Evolutionary conservation across 2,888 invertebrate genomes (phyloP), one percentile per base, ranked within the genome.

Genomic region (Steinernema hermaphroditum): DNA sequence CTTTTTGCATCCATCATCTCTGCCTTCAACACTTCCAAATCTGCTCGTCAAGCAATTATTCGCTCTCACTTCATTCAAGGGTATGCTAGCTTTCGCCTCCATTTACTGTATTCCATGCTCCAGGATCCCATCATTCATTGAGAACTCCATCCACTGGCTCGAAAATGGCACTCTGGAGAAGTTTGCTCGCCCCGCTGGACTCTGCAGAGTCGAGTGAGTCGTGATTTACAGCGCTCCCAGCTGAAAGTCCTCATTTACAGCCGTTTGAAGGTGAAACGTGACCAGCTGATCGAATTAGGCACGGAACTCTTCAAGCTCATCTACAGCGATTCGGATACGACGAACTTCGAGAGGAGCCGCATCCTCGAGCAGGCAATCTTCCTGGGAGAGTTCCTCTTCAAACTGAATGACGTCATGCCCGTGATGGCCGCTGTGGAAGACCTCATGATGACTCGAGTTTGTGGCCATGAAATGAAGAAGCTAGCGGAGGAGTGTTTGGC

Each of bases 51-150:
- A n/a, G 62, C 62, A 16, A 62, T 62, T 16, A 27, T 62, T 32
- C 22, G 62, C 27, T 62, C 62, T 9, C 62, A 62, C 27, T 62
- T 62, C 14, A 62, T 62, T 8, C 62, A 62, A 62, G 32, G 34
- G 62, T 62, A 29, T 14, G 62, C 32, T 37, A n/a, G n/a, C n/a
- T n/a, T n/a, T n/a, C n/a, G n/a, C n/a, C n/a, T n/a, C n/a, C n/a
- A n/a, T n/a, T n/a, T n/a, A n/a, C n/a, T n/a, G n/a, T n/a, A n/a
- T n/a, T n/a, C n/a, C n/a, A n/a, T n/a, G 2, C 54, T 54, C 19
- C 54, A 54, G 54, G 8, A 54, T 54, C 27, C 54, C 54, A 2
- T 24, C 24, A 14, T 54, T 54, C 54, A 24, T 54, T 4, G 54
- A 54, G 27, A 54, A 27, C 54, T 27, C 6, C 24, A 14, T 27